phyloP scores from a whole-genome alignment of 2,888 invertebrate species.

The Chrysopilus asiliformis region DNA sequence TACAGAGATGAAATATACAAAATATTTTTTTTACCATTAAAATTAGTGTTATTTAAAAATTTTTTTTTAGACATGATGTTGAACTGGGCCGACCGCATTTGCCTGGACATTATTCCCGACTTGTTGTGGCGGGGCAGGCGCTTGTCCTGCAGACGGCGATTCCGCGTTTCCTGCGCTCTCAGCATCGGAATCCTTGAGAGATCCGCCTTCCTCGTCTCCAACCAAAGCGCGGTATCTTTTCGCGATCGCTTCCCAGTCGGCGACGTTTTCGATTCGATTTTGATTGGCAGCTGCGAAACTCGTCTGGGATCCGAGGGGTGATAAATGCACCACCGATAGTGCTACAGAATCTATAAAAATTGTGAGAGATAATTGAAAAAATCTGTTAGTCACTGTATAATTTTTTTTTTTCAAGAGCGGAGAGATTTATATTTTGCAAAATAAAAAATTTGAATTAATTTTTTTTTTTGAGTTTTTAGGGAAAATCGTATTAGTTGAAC shows the following conservation, averaged over 20 bases:
- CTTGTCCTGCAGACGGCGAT: conserved; percentile 16
- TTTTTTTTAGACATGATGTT: conserved; percentile 19
- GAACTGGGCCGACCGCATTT: conserved; percentile 14
- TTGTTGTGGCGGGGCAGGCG: conserved; percentile 25
- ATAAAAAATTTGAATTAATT: too few relatives aligned
- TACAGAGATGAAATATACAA: too few relatives aligned
- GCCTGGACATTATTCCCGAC: conserved; percentile 27
- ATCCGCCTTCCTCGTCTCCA: conserved; percentile 45
- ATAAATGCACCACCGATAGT: conserved; percentile 65
- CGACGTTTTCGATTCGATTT: conserved; percentile 74
- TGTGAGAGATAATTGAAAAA: not conserved
- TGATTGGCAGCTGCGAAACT: conserved; percentile 60
- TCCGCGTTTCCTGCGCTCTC: conserved; percentile 19
- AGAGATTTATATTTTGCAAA: too few relatives aligned
- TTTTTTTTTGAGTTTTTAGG: too few relatives aligned
- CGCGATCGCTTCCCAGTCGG: conserved; percentile 83
- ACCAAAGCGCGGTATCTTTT: conserved; percentile 73
- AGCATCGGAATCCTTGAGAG: conserved; percentile 33
- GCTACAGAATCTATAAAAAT: conserved; percentile 51
- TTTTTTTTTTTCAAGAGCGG: not conserved
- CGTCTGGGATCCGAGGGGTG: conserved; percentile 71
- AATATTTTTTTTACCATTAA: too few relatives aligned
- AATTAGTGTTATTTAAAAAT: too few relatives aligned
- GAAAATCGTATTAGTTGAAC: too few relatives aligned
- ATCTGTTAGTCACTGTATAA: too few relatives aligned